Conservation (phyloP, 53 echinoderm and acorn worm genomes). For the Astropecten irregularis region DNA sequence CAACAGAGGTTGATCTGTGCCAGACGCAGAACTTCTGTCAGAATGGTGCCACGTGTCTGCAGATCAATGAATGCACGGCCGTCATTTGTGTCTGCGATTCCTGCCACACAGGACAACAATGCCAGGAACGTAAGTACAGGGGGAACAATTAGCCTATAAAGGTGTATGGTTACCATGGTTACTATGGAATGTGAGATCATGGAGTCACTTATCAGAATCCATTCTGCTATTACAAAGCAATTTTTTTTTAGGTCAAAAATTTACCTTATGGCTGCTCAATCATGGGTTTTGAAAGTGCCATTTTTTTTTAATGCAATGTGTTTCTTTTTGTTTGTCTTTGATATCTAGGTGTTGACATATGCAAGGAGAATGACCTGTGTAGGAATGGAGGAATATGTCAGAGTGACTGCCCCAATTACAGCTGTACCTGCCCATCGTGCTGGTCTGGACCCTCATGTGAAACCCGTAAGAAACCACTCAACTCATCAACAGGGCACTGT, state of each 20-base stretch:
- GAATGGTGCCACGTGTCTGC: conserved; percentile 75
- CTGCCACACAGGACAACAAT: conserved; percentile 64
- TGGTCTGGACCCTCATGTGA: conserved; percentile 65
- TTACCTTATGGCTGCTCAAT: no score
- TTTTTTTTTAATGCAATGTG: not conserved
- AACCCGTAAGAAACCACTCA: conserved; percentile 31
- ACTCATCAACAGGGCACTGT: not conserved
- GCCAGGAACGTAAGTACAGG: conserved; percentile 65
- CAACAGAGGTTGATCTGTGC: conserved; percentile 56
- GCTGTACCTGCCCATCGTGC: conserved; percentile 58
- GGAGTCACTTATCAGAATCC: no score
- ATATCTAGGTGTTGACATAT: no score
- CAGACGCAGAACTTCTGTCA: conserved; percentile 64
- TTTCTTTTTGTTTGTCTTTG: no score
- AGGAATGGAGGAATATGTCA: conserved; percentile 78
- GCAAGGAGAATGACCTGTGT: conserved; percentile 77
- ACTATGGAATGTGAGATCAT: no score
- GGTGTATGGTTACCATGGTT: no score
- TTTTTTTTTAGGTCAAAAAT: not conserved
- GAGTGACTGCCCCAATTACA: conserved; percentile 45
- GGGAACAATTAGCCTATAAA: no score
- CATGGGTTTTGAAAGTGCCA: not conserved
- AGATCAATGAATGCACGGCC: conserved; percentile 47
- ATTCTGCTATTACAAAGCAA: no score
- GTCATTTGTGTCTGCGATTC: conserved; percentile 62